Conservation (phyloP, 1,140 invertebrate species). For the Goniozus legneri region DNA sequence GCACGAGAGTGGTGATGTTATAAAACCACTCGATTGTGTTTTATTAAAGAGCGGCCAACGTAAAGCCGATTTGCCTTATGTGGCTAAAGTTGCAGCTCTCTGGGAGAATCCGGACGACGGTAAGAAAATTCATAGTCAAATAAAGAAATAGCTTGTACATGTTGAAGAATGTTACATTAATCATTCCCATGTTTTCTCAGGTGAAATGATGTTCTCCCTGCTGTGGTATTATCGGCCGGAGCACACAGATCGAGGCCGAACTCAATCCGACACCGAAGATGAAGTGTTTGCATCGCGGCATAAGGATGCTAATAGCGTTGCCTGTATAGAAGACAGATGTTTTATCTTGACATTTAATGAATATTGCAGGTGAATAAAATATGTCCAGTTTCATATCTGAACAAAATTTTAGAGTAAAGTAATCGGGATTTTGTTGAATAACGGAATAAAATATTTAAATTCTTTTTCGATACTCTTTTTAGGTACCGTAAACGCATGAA, state of each 20-base stretch:
- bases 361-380: slow-evolving; percentile 82
- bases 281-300: slow-evolving; percentile 95
- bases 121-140: no score
- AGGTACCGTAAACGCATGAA: slow-evolving; percentile 65
- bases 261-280: slow-evolving; percentile 74
- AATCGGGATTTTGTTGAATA: neutral
- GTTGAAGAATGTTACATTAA: slow-evolving; percentile 4
- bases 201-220: slow-evolving; percentile 95
- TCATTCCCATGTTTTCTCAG: slow-evolving; percentile 61
- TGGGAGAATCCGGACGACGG: slow-evolving; percentile 94
- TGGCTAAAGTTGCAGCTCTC: slow-evolving; percentile 88
- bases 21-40: slow-evolving; percentile 85
- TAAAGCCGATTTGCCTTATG: slow-evolving; percentile 86
- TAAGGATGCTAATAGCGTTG: slow-evolving; percentile 90
- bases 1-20: slow-evolving; percentile 82
- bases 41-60: slow-evolving; percentile 76
- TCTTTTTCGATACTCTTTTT: slow-evolving; percentile 20
- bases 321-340: slow-evolving; percentile 97
- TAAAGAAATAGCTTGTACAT: no score
- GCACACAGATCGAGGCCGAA: slow-evolving; percentile 86
- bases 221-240: slow-evolving; percentile 98
- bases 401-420: neutral
- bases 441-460: neutral
- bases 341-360: slow-evolving; percentile 95
- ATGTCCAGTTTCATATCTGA: no score